Conservation (phyloP, 2,888 invertebrate genomes). For the Leucoma salicis region DNA sequence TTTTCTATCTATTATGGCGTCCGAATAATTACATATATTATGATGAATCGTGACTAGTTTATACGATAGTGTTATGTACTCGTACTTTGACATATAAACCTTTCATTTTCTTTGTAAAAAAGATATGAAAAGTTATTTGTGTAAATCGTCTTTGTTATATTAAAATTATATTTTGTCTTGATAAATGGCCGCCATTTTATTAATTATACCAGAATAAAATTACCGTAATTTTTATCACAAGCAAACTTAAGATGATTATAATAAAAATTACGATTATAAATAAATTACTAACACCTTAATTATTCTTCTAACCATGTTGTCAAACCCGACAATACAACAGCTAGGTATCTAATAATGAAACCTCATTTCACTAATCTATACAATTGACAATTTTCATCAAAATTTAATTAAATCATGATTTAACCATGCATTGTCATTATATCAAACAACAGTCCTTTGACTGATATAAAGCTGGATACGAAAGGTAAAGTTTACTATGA, state of each 20-base stretch:
- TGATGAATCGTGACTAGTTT: slow-evolving; percentile 60
- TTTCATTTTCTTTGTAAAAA: slow-evolving; percentile 51
- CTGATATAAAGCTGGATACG: too few species aligned
- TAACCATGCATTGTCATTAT: too few species aligned
- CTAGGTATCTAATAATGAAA: slow-evolving; percentile 61
- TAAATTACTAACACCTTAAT: slow-evolving; percentile 22
- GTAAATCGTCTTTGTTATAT: background rate
- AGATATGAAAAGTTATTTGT: slow-evolving; percentile 49
- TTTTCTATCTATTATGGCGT: slow-evolving; percentile 52
- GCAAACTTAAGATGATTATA: background rate
- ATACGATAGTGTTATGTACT: slow-evolving; percentile 40
- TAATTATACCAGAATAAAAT: background rate
- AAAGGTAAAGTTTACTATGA: too few species aligned
- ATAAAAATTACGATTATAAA: slow-evolving; percentile 1
- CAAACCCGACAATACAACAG: background rate
- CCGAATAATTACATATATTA: too few species aligned
- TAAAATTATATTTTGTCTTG: background rate
- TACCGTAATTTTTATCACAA: background rate
- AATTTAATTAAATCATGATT: too few species aligned
- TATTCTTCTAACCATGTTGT: slow-evolving; percentile 4
- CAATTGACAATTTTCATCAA: too few species aligned
- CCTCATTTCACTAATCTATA: too few species aligned
- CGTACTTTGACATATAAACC: slow-evolving; percentile 19
- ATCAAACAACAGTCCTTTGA: too few species aligned
- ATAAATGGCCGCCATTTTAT: background rate